Evolutionary conservation across 2,797 vertebrate species (phyloP).

Genomic region (Crenuchus spilurus): DNA sequence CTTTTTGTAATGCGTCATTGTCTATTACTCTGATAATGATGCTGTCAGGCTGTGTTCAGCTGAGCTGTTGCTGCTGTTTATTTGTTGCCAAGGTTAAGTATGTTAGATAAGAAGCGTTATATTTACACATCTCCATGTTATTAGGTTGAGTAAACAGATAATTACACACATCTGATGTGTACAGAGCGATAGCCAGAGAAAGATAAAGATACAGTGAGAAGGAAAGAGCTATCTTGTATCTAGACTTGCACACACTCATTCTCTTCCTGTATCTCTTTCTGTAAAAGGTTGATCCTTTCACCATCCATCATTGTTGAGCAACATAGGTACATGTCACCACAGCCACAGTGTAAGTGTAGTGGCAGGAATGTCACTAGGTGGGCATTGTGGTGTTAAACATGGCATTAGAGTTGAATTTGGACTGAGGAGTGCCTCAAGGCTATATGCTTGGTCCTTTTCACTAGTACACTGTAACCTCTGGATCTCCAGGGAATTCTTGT

Average conservation of each 20-base stretch:
- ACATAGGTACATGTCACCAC: slow-evolving; percentile 31
- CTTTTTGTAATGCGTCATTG: background rate
- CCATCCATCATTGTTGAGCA: slow-evolving; percentile 30
- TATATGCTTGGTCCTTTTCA: slow-evolving; percentile 7
- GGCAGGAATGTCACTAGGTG: background rate
- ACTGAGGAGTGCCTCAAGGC: slow-evolving; percentile 15
- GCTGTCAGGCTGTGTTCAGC: too few relatives aligned
- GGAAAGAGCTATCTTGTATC: slow-evolving; percentile 2
- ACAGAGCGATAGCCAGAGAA: background rate
- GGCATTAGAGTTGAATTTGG: slow-evolving; percentile 18
- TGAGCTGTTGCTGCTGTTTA: slow-evolving; percentile 67
- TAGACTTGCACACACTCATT: slow-evolving; percentile 20
- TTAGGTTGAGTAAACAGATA: background rate
- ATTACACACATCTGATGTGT: background rate
- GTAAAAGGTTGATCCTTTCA: slow-evolving; percentile 27
- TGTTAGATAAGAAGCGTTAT: background rate
- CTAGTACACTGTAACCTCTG: background rate
- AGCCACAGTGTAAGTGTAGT: slow-evolving; percentile 26
- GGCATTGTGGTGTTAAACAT: slow-evolving; percentile 41
- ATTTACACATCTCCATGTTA: background rate
- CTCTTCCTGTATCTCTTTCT: background rate
- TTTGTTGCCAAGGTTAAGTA: background rate
- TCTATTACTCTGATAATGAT: background rate
- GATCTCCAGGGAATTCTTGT: slow-evolving; percentile 7
- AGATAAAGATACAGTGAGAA: background rate